Evolutionary conservation across 2,888 invertebrate species (phyloP).

Genomic region (Spisula subtruncata): DNA sequence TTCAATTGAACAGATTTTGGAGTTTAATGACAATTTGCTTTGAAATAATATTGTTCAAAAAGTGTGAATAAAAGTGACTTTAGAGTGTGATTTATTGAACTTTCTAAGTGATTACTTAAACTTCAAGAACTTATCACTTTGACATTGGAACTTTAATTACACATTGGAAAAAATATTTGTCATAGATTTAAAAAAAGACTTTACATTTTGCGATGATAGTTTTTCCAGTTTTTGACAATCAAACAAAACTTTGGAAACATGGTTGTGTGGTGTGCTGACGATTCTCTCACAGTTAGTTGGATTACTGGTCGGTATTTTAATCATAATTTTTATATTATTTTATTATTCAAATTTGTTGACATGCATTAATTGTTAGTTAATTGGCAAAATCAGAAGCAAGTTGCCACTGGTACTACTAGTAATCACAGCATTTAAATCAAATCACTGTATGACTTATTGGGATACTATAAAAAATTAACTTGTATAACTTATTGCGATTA

Average conservation of each 20-base stretch:
- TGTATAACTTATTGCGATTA: too few relatives aligned
- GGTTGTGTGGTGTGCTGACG: slow-evolving; percentile 60
- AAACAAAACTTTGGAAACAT: slow-evolving; percentile 34
- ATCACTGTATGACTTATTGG: too few relatives aligned
- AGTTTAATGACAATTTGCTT: background rate
- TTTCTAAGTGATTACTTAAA: background rate
- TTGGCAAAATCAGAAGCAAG: too few relatives aligned
- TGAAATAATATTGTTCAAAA: background rate
- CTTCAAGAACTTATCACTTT: background rate
- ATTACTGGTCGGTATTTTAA: slow-evolving; percentile 58
- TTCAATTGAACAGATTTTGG: background rate
- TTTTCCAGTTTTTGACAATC: background rate
- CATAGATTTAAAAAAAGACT: background rate
- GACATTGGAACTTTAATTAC: background rate
- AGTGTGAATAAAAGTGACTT: background rate
- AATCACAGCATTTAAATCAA: too few relatives aligned
- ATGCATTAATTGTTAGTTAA: too few relatives aligned
- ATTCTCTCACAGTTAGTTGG: slow-evolving; percentile 47
- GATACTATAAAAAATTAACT: too few relatives aligned
- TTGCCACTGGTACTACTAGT: too few relatives aligned
- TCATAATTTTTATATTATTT: background rate
- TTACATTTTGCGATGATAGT: slow-evolving; percentile 9
- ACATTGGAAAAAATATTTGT: background rate
- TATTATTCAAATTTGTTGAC: too few relatives aligned
- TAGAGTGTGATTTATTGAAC: background rate